These are phyloP conservation scores for Chromoteleia sp. DNA, from an alignment of 2,888 invertebrate genomes.

Conservation along the genomic window DNA sequence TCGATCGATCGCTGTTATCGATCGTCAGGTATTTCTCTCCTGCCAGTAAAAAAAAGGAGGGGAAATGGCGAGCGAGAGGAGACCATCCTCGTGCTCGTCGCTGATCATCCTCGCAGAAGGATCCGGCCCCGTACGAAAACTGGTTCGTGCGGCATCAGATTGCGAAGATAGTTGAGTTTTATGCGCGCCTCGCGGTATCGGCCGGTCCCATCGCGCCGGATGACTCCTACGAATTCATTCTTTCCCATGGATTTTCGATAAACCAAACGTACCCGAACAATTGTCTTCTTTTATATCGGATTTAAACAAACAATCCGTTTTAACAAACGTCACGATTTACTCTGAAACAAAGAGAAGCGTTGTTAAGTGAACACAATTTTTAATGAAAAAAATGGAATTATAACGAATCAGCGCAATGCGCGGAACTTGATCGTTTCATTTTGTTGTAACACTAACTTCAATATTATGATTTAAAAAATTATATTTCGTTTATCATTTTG, in stretches of 20 bases:
- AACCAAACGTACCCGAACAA: slow-evolving; percentile 64
- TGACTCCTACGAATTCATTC: slow-evolving; percentile 82
- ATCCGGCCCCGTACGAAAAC: slow-evolving; percentile 80
- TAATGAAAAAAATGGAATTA: too few species aligned
- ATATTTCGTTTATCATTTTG: too few species aligned
- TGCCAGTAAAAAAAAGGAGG: slow-evolving; percentile 48
- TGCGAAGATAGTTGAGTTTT: slow-evolving; percentile 83
- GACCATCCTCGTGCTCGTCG: slow-evolving; percentile 68
- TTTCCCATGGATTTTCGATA: slow-evolving; percentile 81
- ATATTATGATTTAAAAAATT: too few species aligned
- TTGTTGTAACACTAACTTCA: too few species aligned
- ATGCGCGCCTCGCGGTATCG: slow-evolving; percentile 79
- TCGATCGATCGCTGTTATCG: slow-evolving; percentile 67
- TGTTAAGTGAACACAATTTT: too few species aligned
- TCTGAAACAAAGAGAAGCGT: background rate
- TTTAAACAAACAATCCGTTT: slow-evolving; percentile 58
- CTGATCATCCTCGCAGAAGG: slow-evolving; percentile 73
- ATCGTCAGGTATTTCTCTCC: slow-evolving; percentile 69
- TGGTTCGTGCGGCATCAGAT: slow-evolving; percentile 84
- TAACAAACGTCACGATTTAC: slow-evolving; percentile 44
- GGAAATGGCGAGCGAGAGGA: slow-evolving; percentile 65
- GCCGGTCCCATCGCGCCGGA: slow-evolving; percentile 80
- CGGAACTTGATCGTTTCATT: too few species aligned
- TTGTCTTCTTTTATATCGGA: slow-evolving; percentile 62
- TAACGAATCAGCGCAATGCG: too few species aligned